Evolutionary conservation across 2,888 invertebrate genomes (phyloP), one percentile per base, ranked within the genome.

Genomic region (Empis livida): DNA sequence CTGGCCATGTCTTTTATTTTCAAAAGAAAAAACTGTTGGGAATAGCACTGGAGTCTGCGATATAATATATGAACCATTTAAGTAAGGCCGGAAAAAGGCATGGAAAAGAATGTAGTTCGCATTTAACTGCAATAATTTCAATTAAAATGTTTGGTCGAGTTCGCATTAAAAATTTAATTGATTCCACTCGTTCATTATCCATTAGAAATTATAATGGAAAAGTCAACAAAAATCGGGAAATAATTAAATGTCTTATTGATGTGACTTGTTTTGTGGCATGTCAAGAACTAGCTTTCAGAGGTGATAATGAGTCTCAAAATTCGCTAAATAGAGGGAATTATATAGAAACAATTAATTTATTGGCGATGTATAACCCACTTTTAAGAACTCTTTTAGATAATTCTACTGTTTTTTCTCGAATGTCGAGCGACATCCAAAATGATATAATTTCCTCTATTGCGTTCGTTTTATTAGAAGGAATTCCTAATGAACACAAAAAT

Each of bases 341-440:
- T 46, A 32, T 51, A n/a, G 54, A 46, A 54, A 48, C 42, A 43
- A 11, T 44, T 54, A 9, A 49, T 39, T 41, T 55, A 47, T 48
- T 58, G 23, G 45, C 50, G n/a, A 52, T 53, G 48, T 53, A 53
- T 46, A 55, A 54, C 37, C 30, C 38, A 17, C 35, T 35, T 23
- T 52, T 58, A 42, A 49, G 47, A 47, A 51, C 44, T 32, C 55
- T 58, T 56, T 49, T 57, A 44, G 49, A 57, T 42, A 49, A 43
- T 32, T 42, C 53, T 10, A 55, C 49, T 11, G 55, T 55, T 13
- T 60, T 59, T 55, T 46, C 46, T 20, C 56, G 53, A 3, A 52
- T 52, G 31, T 59, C 57, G 20, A 55, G 51, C 46, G 43, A 45
- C 41, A 59, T 58, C 41, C 55, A 60, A 52, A 59, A 59, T 50